phyloP scores from a whole-genome alignment of 2,888 invertebrate genomes.

The Heteropelma amictum region DNA sequence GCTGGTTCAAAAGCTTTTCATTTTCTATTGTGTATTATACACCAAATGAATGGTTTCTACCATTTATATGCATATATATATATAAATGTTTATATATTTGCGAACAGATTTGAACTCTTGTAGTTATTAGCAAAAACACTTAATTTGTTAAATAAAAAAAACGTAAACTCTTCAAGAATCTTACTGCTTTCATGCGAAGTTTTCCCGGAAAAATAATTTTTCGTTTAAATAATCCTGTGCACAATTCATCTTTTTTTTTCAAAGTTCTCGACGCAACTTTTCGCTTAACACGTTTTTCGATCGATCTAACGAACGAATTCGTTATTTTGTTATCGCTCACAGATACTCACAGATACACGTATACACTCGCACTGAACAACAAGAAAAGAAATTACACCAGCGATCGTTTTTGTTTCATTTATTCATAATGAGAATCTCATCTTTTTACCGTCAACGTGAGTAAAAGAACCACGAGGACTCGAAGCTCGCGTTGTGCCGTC shows the following conservation, averaged over 20 bases:
- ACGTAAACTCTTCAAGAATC: slow-evolving; percentile 5
- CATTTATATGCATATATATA: neutral
- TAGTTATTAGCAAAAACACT: neutral
- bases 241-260: neutral
- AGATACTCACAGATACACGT: neutral
- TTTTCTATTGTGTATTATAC: neutral
- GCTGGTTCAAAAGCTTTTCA: slow-evolving; percentile 45
- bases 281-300: neutral
- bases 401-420: neutral
- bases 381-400: neutral
- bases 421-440: neutral
- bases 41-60: too few relatives aligned
- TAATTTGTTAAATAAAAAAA: neutral
- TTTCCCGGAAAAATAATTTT: neutral
- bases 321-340: neutral
- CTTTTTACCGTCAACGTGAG: neutral
- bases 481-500: slow-evolving; percentile 64
- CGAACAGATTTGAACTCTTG: neutral
- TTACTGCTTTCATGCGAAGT: slow-evolving; percentile 21
- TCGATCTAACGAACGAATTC: neutral
- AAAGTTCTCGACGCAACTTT: neutral
- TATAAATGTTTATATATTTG: neutral
- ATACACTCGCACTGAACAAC: neutral
- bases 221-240: slow-evolving; percentile 44
- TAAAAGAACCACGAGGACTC: slow-evolving; percentile 32